Evolutionary conservation across 2,113 vertebrate species (phyloP), one percentile per base, ranked within the genome.

Genomic region (Eurypyga helias): DNA sequence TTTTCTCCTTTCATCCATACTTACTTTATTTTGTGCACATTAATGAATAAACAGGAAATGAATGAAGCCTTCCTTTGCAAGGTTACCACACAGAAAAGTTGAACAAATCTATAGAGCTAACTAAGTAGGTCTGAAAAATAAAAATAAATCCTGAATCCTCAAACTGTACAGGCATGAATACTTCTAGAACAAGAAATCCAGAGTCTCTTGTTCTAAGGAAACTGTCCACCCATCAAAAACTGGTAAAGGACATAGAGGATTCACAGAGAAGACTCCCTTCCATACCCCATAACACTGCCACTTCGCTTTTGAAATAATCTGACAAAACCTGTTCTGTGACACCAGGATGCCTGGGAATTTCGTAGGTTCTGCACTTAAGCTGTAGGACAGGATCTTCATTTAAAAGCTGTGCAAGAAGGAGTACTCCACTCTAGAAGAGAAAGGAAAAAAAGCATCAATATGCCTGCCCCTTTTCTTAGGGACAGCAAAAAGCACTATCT

Each of bases 291-390:
- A 95, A 95, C 83, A 88, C 36, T 77, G 87, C 58, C 93, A 95
- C 86, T 95, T 94, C 13, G 14, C 58, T 96, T 89, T 95, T 95
- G 92, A 96, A 97, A 95, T 83, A 87, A 96, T 96, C 85, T 96
- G 89, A 86, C 54, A 48, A 77, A 95, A 99, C 99, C 99, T 99
- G 99, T 97, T 99, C 99, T 5, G 99, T 99, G 70, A 99, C 99
- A 48, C 99, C 99, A 36, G 99, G 99, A 77, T 99, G 99, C 13
- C 99, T 98, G 28, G 99, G 99, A 96, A 99, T 99, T 97, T 99
- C 99, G 36, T 99, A 99, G 21, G 99, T 99, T 91, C 99, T 99
- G 98, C 99, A 99, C 95, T 99, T 99, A 16, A 99, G 98, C 95
- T 99, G 99, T 31, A 99, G 94, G 7, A 99, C 99, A 4, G 98